A percentile compares a stretch with the other conserved stretches of the same genome.
Conservation (phyloP, 2,888 invertebrate species). For the Apotomis capreana region DNA sequence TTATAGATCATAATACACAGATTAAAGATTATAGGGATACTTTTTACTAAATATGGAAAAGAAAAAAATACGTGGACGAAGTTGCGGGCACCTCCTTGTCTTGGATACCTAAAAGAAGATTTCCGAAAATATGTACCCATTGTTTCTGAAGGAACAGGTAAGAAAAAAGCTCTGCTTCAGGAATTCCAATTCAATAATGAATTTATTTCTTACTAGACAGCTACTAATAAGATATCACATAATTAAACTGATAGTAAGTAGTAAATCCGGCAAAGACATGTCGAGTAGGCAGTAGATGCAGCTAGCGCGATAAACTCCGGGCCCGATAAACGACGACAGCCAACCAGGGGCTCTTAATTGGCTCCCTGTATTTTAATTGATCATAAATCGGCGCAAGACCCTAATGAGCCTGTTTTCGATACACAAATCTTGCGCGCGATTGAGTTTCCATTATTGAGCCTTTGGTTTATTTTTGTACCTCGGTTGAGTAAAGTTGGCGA, state of each 20-base stretch:
- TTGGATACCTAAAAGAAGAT: too few species aligned
- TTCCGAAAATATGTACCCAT: too few species aligned
- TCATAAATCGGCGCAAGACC: constrained; percentile 66
- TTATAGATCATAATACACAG: too few species aligned
- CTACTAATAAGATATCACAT: too few species aligned
- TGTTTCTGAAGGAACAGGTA: too few species aligned
- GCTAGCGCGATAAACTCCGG: constrained; percentile 48
- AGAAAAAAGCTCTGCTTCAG: too few species aligned
- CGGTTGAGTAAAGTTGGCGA: neutral
- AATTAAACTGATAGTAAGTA: neutral
- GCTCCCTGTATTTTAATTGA: constrained; percentile 79
- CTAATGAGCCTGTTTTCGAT: constrained; percentile 63
- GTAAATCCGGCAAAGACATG: constrained; percentile 19
- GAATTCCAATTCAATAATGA: too few species aligned
- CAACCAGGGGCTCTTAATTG: constrained; percentile 76
- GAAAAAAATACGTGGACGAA: too few species aligned
- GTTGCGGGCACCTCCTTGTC: too few species aligned
- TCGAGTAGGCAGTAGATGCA: constrained; percentile 18
- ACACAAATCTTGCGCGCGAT: constrained; percentile 59
- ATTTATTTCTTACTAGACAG: too few species aligned
- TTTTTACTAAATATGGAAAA: too few species aligned
- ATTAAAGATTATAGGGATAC: too few species aligned
- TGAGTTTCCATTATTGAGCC: constrained; percentile 50
- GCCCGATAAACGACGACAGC: constrained; percentile 70
- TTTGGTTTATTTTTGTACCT: neutral